A percentile compares a stretch with the other conserved stretches of the same genome.
Evolutionary conservation across 1,140 invertebrate species (phyloP).

Genomic region (Brachionus paranguensis): DNA sequence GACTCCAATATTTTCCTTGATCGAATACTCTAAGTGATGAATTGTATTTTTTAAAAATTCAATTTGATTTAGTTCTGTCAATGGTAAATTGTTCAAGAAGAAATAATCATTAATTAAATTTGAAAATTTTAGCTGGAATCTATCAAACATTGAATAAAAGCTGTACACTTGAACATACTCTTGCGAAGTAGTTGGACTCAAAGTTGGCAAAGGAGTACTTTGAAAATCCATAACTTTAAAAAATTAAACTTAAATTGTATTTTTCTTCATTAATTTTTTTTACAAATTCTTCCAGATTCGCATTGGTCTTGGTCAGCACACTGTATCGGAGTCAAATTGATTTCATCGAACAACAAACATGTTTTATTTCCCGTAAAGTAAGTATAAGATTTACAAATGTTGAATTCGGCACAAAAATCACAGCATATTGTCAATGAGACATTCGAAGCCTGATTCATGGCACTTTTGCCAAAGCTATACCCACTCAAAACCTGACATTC

Average conservation of each 20-base stretch:
- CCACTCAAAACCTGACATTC: constrained; percentile 1
- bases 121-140: constrained; percentile 18
- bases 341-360: not conserved
- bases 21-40: not conserved
- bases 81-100: constrained; percentile 18
- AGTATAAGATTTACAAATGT: constrained; percentile 29
- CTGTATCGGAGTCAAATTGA: not conserved
- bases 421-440: constrained; percentile 33
- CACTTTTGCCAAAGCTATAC: not conserved
- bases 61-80: not conserved
- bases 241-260: too few species aligned
- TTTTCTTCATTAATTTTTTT: not conserved
- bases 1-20: not conserved
- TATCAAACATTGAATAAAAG: constrained; percentile 31
- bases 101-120: constrained; percentile 5
- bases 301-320: not conserved
- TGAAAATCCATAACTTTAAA: not conserved
- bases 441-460: constrained; percentile 27
- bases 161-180: constrained; percentile 8
- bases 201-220: not conserved
- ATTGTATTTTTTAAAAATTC: not conserved
- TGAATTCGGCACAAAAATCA: constrained; percentile 36
- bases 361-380: not conserved
- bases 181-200: not conserved
- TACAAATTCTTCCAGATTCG: constrained; percentile 27